Percentiles rank a stretch among this genome's conserved stretches.
Evolutionary conservation across 2,888 invertebrate genomes (phyloP).

Genomic region (Lobophora halterata): DNA sequence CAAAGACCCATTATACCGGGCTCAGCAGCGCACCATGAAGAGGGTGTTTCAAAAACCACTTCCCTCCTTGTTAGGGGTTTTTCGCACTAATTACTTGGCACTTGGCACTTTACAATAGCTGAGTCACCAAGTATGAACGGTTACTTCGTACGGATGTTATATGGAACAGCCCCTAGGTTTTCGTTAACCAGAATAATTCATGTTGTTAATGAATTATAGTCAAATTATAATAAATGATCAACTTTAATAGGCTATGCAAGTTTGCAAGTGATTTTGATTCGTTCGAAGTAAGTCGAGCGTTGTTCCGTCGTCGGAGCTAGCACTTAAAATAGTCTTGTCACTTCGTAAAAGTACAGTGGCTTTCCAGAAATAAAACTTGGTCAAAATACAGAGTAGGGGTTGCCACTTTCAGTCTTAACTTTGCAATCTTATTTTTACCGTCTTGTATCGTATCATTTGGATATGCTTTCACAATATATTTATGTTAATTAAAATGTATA

Average conservation of each 20-base stretch:
- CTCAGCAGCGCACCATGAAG: slow-evolving; percentile 32
- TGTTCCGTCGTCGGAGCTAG: slow-evolving; percentile 35
- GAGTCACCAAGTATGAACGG: slow-evolving; percentile 14
- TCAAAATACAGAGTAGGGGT: slow-evolving; percentile 6
- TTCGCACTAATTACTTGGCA: slow-evolving; percentile 56
- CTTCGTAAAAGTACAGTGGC: slow-evolving; percentile 46
- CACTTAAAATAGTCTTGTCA: slow-evolving; percentile 50
- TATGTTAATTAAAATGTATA: too few relatives aligned
- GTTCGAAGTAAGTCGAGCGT: slow-evolving; percentile 39
- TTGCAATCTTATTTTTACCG: slow-evolving; percentile 9
- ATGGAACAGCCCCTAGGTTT: too few relatives aligned
- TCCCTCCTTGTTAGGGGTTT: slow-evolving; percentile 42
- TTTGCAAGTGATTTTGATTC: slow-evolving; percentile 50
- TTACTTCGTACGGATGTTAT: slow-evolving; percentile 14
- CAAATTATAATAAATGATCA: too few relatives aligned
- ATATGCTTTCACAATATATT: too few relatives aligned
- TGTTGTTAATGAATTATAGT: too few relatives aligned
- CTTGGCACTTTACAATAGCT: slow-evolving; percentile 32
- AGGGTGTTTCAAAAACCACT: slow-evolving; percentile 41
- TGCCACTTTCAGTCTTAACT: slow-evolving; percentile 8
- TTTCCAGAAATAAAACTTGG: slow-evolving; percentile 43
- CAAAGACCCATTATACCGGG: slow-evolving; percentile 21
- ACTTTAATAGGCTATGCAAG: slow-evolving; percentile 42
- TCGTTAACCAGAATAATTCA: background rate
- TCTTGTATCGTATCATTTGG: slow-evolving; percentile 13